Percentiles rank a stretch among this genome's conserved stretches.
Conservation (phyloP, 2,113 vertebrate genomes). For the Centrocercus urophasianus region DNA sequence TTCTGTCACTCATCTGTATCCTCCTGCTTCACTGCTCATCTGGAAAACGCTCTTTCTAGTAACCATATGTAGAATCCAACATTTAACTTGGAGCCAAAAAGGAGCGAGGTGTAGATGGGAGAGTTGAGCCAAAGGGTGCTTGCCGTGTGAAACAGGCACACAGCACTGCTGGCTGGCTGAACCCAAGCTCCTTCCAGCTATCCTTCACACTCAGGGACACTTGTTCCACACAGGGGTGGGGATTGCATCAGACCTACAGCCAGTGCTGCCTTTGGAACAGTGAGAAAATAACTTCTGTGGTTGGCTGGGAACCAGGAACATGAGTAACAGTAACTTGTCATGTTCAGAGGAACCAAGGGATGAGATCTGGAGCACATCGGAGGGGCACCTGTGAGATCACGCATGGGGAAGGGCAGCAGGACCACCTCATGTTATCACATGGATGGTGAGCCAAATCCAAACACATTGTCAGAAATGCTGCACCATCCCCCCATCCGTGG, state of each 20-base stretch:
- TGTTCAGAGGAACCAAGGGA: neutral
- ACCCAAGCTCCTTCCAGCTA: neutral
- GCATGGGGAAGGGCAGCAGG: neutral
- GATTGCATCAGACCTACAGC: neutral
- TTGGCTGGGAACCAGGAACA: rapidly evolving
- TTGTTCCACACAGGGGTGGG: neutral
- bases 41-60: neutral
- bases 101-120: neutral
- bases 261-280: neutral
- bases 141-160: neutral
- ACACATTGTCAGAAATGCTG: neutral
- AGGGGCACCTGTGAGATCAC: rapidly evolving
- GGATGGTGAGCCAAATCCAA: neutral
- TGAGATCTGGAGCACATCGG: neutral
- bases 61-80: neutral
- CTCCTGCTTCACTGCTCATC: neutral
- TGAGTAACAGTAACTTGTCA: neutral
- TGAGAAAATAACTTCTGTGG: neutral
- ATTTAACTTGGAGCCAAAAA: neutral
- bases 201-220: neutral
- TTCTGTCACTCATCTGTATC: neutral
- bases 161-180: neutral
- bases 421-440: neutral
- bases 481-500: neutral
- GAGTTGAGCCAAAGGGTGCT: conserved; percentile 9